These are phyloP conservation scores for Neomonachus schauinslandi DNA, from an alignment of 2,113 vertebrate species.

Conservation along the genomic window DNA sequence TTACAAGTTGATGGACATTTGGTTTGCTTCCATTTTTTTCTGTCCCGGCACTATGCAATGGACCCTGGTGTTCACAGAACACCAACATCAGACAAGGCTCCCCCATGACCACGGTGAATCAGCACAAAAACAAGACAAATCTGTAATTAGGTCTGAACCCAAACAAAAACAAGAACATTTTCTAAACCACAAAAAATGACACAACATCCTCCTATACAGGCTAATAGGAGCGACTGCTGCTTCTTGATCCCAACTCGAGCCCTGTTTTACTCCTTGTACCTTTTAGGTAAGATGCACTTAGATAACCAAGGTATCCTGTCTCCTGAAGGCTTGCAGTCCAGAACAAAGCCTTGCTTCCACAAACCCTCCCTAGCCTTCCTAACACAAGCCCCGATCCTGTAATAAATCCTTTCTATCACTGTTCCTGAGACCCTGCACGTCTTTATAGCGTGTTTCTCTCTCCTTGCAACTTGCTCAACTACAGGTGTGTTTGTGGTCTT, in stretches of 20 bases:
- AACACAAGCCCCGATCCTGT: not conserved
- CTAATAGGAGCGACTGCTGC: not conserved
- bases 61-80: not conserved
- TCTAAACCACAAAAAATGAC: not conserved
- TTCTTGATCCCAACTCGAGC: not conserved
- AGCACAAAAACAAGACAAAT: not conserved
- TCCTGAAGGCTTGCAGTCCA: not conserved
- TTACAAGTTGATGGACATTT: not conserved
- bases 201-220: not conserved
- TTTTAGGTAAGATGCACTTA: not conserved
- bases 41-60: not conserved
- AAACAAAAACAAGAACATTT: not conserved
- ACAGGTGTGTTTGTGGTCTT: not conserved
- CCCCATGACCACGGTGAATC: not conserved
- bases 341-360: not conserved
- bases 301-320: not conserved
- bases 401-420: not conserved
- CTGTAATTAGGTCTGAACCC: not conserved
- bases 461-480: not conserved
- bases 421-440: not conserved
- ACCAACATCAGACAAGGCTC: not conserved
- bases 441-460: rapidly evolving
- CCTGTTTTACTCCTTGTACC: not conserved
- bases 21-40: not conserved
- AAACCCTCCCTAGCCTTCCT: not conserved